A percentile compares a stretch with the other conserved stretches of the same genome.
Evolutionary conservation across 1,140 invertebrate genomes (phyloP).

Genomic region (Drosophila nigrodunni): DNA sequence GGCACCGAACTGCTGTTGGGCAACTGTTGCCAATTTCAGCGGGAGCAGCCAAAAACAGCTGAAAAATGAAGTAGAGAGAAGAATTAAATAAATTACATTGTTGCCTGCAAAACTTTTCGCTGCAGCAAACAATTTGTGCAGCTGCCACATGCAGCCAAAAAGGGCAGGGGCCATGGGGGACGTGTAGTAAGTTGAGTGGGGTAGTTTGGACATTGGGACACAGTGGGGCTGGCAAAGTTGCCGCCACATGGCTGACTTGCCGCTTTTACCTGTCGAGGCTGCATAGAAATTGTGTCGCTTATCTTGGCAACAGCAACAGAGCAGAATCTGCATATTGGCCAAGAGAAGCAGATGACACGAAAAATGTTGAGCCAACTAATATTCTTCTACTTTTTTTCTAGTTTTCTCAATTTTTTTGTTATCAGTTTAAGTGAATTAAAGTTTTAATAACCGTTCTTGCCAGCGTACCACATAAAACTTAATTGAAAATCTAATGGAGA

Average conservation of each 20-base stretch:
- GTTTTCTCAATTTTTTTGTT: slow-evolving; percentile 37
- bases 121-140: slow-evolving; percentile 77
- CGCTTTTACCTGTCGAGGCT: slow-evolving; percentile 43
- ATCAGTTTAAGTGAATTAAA: slow-evolving; percentile 72
- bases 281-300: slow-evolving; percentile 53
- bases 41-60: slow-evolving; percentile 44
- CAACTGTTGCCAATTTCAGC: slow-evolving; percentile 69
- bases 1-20: slow-evolving; percentile 35
- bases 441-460: slow-evolving; percentile 72
- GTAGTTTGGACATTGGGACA: too few species aligned
- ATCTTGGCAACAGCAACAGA: slow-evolving; percentile 34
- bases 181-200: too few species aligned
- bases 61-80: slow-evolving; percentile 25
- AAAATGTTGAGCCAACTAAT: slow-evolving; percentile 55
- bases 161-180: not conserved
- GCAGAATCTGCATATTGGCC: slow-evolving; percentile 31
- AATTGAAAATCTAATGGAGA: slow-evolving; percentile 70
- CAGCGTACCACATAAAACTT: slow-evolving; percentile 52
- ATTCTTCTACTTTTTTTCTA: slow-evolving; percentile 50
- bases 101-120: slow-evolving; percentile 69
- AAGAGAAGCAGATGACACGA: slow-evolving; percentile 57
- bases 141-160: slow-evolving; percentile 55
- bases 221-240: not conserved
- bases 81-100: slow-evolving; percentile 82
- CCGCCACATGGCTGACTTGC: slow-evolving; percentile 46